Evolutionary conservation across 2,113 vertebrate genomes (phyloP).

Genomic region (Ciconia stormi): DNA sequence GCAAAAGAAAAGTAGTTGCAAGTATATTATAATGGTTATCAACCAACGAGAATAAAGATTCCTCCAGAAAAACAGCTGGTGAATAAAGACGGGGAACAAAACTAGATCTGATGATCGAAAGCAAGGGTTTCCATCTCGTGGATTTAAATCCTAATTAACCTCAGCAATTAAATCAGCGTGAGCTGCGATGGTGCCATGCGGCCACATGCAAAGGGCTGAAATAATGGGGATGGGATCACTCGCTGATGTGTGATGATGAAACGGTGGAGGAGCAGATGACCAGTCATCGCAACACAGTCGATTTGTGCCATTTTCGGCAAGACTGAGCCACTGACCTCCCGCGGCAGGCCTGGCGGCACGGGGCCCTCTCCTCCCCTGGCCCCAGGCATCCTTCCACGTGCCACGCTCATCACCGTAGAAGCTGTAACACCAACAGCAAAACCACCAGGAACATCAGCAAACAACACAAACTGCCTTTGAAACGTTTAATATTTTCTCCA

Average conservation of each 20-base stretch:
- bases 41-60: not conserved
- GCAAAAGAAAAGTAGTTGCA: not conserved
- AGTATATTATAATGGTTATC: not conserved
- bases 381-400: not conserved
- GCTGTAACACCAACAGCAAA: not conserved
- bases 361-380: not conserved
- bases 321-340: not conserved
- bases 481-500: not conserved
- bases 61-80: not conserved
- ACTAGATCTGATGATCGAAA: not conserved
- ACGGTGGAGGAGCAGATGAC: not conserved
- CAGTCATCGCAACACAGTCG: not conserved
- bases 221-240: not conserved
- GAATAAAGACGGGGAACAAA: not conserved
- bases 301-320: not conserved
- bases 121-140: not conserved
- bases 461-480: not conserved
- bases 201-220: not conserved
- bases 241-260: not conserved
- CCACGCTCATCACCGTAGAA: accelerated
- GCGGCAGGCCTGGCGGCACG: accelerated
- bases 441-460: not conserved
- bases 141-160: not conserved
- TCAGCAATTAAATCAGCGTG: not conserved
- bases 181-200: accelerated